Base-by-base conservation (phyloP, 1,140 invertebrate species). In the Leptestheria dahalacensis region DNA sequence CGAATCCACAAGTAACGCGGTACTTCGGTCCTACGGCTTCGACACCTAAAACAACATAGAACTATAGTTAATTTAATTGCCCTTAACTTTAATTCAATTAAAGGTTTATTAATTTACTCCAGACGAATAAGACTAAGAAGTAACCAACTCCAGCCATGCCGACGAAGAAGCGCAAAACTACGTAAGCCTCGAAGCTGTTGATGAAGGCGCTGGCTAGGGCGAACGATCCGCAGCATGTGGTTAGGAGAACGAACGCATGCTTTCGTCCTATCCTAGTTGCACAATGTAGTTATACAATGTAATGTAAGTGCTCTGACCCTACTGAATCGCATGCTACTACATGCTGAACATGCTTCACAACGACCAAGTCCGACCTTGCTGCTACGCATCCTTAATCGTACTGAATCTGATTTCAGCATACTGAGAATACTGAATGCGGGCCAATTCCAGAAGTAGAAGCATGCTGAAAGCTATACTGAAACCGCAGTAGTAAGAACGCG, bases 21-120 rank as follows among this genome's bases (percentile, higher is more conserved):
- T 64, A 67, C 56, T 64, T 65, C 47, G 61, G 63, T 10, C 68
- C 68, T n/a, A 71, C 65, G 46, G 67, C 67, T 54, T 72, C 70
- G 25, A 71, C 63, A 33, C 65, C 70, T 71, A 59, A 49, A 11
- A 1, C 48, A 11, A 26, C 21, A 18, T 4, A 26, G 18, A 15
- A 41, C 15, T 41, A 41, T 48, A 28, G 18, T 28, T 29, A 2
- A 33, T 24, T 24, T 25, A 26, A 55, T 21, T 60, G 21, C 33
- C 25, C 10, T 50, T 59, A 18, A 59, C 20, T 23, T 9, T 21
- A 10, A 26, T 2, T 47, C 58, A 58, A 49, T 48, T 26, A 47
- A 51, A 63, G 24, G 21, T 28, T 51, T 61, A 49, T 12, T 18
- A 21, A 49, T 54, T 20, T 59, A 69, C 68, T 65, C 61, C 68